Evolutionary conservation across 2,797 vertebrate genomes (phyloP), one percentile per base, ranked within the genome.

Genomic region (Poliocrania exsul): DNA sequence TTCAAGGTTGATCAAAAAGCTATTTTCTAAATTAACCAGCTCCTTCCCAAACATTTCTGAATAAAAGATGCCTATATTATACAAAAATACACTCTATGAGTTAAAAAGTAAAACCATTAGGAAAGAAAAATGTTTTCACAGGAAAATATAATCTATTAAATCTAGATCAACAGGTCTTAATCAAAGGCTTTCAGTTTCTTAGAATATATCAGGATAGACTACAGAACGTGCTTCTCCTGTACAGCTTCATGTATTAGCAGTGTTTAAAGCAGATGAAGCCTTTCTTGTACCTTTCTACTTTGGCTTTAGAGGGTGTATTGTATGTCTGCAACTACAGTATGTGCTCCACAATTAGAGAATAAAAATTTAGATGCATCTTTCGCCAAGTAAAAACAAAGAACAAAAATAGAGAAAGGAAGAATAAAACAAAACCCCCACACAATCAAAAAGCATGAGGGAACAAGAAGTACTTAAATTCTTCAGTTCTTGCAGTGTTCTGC

Each of bases 241-340:
- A 56, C 1, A 2, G 33, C 31, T 29, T 23, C 49, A 40, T 1
- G 0, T 2, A 0, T 82, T 82, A 54, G 15, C 5, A 11, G 16
- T 18, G 4, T 71, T 84, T 81, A 64, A 86, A 88, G 42, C 19
- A n/a, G 11, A n/a, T 51, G 4, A 92, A 56, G 8, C 21, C 31
- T 66, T 77, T 66, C n/a, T 47, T 64, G 15, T 35, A 33, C 13
- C 8, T 75, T 69, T 72, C 50, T 57, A 7, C 26, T 65, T 71
- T 75, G 26, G 20, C 31, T 80, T 83, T 74, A 67, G 37, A 38
- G 18, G 25, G n/a, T 54, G 29, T 15, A 2, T 33, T 69, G 13
- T 62, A 40, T 21, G 3, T 40, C 40, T 83, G 31, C 40, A 67
- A 19, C 12, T 57, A 64, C 16, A 35, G 26, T 83, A 70, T 56